Base-by-base conservation (phyloP, 2,888 invertebrate species). In the Macrosoma leucophasiata region DNA sequence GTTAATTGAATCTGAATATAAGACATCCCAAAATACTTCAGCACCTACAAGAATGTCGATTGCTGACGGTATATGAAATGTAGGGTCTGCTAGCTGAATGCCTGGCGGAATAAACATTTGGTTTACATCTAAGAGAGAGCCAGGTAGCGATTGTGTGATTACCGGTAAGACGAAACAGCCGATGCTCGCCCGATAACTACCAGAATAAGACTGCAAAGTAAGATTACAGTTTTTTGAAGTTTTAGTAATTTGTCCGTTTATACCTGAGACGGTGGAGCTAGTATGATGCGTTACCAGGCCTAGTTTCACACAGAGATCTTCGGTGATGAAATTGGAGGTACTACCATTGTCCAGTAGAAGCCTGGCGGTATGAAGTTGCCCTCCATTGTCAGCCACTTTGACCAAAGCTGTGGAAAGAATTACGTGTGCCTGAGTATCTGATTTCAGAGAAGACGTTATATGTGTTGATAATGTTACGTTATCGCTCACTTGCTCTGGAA, bases 1-100 rank as follows among this genome's bases (percentile, higher is more conserved):
- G n/a, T 24, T 2, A 24, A 24, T 24, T 24, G 8, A 13, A 24
- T 24, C 13, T 12, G 24, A 27, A 34, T 10, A 32, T 31, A 3
- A 27, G 2, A 14, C 23, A 24, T 24, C 23, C 47, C 48, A 51
- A 33, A 48, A 51, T 11, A 48, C 20, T 9, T 50, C 47, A 6
- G 49, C 48, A 2, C 49, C 49, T 3, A 50, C 24, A 15, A 54
- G 14, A 12, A 50, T 44, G 12, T 50, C 42, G 5, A 47, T 33
- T 2, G 18, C 28, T 14, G 39, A 43, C n/a, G 51, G 50, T n/a
- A 36, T 20, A 33, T 47, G 33, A 13, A 47, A 49, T 6, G 39
- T 20, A 4, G 48, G 48, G 29, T 50, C 47, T 17, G 49, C 49
- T 26, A 50, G 14, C 4, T 22, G 7, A 17, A 50, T 30, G 4